Conservation (phyloP, 2,797 vertebrate species). For the Onychomys leucogaster region DNA sequence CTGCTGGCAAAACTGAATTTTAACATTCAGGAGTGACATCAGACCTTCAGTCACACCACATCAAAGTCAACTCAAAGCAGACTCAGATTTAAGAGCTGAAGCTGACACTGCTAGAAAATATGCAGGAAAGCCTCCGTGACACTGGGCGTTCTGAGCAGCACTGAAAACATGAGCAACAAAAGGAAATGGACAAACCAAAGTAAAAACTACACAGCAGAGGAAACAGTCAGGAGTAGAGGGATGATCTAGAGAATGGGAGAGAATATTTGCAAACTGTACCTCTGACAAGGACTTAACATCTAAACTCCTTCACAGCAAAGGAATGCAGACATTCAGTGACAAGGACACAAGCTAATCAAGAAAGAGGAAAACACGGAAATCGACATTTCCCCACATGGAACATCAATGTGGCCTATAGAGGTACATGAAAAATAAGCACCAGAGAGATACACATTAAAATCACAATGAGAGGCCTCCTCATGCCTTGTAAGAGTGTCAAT, state of each 20-base stretch:
- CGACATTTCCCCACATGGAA: not conserved
- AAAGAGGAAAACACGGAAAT: not conserved
- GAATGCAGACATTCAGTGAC: not conserved
- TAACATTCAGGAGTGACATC: not conserved
- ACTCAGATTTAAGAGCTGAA: not conserved
- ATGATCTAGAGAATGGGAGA: not conserved
- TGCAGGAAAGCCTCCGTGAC: not conserved
- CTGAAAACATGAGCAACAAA: not conserved
- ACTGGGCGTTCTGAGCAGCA: not conserved
- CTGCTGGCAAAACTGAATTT: not conserved
- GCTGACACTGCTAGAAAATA: not conserved
- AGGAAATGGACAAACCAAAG: not conserved
- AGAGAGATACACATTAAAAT: not conserved
- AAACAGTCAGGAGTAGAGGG: not conserved
- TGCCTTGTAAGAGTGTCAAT: not conserved
- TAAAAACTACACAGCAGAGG: not conserved
- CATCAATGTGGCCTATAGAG: not conserved
- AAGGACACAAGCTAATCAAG: not conserved
- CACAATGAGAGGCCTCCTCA: not conserved
- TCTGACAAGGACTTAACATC: not conserved
- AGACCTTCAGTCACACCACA: not conserved
- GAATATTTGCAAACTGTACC: not conserved
- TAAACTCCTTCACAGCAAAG: not conserved
- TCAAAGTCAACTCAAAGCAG: not conserved
- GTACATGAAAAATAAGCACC: not conserved